Percentiles rank a stretch among this genome's conserved stretches.
Conservation (phyloP, 2,888 invertebrate species). For the Cerceris rybyensis region DNA sequence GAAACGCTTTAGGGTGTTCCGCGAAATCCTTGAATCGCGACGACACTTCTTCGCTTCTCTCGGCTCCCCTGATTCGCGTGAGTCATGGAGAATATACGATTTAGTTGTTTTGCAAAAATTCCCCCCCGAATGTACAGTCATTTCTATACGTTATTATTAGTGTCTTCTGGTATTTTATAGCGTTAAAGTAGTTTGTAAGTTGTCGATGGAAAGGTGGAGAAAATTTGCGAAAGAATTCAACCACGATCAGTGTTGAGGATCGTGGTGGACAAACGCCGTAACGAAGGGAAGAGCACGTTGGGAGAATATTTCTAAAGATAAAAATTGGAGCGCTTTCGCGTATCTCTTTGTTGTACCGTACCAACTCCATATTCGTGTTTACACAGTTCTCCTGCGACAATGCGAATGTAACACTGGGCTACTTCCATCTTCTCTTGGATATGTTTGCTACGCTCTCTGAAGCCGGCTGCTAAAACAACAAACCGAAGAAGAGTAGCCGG, state of each 20-base stretch:
- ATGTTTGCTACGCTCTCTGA: conserved; percentile 67
- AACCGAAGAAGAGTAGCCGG: conserved; percentile 65
- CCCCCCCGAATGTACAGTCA: background rate
- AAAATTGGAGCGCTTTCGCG: conserved; percentile 49
- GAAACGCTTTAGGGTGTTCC: conserved; percentile 28
- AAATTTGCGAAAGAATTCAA: background rate
- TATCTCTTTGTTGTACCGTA: conserved; percentile 43
- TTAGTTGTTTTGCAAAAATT: conserved; percentile 3
- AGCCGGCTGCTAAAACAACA: conserved; percentile 67
- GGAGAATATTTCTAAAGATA: conserved; percentile 28
- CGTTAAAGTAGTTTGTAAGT: too few species aligned
- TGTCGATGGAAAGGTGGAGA: too few species aligned
- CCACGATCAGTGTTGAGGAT: background rate
- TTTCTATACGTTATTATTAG: too few species aligned
- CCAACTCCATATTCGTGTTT: conserved; percentile 48
- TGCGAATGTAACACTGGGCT: conserved; percentile 65
- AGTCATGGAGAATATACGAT: conserved; percentile 1
- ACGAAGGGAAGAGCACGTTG: background rate
- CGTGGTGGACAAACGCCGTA: background rate
- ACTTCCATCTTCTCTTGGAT: conserved; percentile 68
- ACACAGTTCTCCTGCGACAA: conserved; percentile 63
- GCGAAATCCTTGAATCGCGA: conserved; percentile 20
- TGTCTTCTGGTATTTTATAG: too few species aligned
- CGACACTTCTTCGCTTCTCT: conserved; percentile 2
- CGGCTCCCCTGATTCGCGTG: conserved; percentile 22